phyloP scores from a whole-genome alignment of 2,888 invertebrate species.

The Molanna angustata region DNA sequence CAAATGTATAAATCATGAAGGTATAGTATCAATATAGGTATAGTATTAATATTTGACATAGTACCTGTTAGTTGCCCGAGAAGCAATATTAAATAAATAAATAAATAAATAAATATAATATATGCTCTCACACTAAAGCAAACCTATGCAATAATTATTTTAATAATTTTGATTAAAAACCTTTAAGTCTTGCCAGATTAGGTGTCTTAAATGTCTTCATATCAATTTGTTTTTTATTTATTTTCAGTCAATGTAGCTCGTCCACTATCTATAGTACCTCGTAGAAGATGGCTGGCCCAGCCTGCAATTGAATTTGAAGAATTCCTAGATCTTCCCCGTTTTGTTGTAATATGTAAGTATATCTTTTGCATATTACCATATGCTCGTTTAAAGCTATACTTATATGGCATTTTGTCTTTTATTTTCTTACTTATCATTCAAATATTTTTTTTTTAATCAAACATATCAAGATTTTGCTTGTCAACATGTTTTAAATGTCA shows the following conservation, averaged over 20 bases:
- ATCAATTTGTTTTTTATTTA: constrained; percentile 3
- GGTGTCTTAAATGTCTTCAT: not conserved
- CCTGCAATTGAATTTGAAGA: constrained; percentile 41
- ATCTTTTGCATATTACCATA: not conserved
- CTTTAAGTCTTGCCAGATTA: too few species aligned
- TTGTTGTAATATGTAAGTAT: constrained; percentile 50
- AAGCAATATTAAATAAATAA: too few species aligned
- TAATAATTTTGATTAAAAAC: too few species aligned
- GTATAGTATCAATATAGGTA: too few species aligned
- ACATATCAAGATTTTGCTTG: too few species aligned
- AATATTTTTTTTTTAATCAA: not conserved
- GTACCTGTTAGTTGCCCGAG: too few species aligned
- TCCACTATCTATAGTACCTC: constrained; percentile 36
- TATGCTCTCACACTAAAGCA: too few species aligned
- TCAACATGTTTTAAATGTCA: too few species aligned
- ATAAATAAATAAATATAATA: too few species aligned
- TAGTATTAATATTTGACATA: too few species aligned
- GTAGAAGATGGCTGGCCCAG: constrained; percentile 51
- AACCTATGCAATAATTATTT: too few species aligned
- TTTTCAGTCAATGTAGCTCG: constrained; percentile 1
- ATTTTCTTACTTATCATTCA: not conserved
- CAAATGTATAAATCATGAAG: too few species aligned
- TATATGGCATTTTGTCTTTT: not conserved
- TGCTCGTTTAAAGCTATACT: not conserved
- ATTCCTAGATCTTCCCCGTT: constrained; percentile 44